phyloP scores from a whole-genome alignment of 1,140 invertebrate species.

The Pissodes strobi region DNA sequence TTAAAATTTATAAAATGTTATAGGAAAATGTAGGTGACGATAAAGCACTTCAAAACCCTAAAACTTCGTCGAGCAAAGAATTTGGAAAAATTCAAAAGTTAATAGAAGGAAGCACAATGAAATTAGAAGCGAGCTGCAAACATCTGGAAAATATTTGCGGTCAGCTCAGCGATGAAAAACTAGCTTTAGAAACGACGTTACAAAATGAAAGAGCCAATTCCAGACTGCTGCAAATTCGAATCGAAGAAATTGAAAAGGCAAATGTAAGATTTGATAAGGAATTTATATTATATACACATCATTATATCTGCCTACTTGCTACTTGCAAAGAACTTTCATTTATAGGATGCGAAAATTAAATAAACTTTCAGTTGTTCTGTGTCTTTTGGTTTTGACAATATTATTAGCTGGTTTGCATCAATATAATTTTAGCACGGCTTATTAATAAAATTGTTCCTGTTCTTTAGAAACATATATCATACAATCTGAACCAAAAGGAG shows the following conservation, averaged over 20 bases:
- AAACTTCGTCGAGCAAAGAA: slow-evolving; percentile 27
- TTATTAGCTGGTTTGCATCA: too few relatives aligned
- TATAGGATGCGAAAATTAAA: too few relatives aligned
- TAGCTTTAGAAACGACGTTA: slow-evolving; percentile 45
- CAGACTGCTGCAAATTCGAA: slow-evolving; percentile 41
- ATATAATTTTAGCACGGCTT: too few relatives aligned
- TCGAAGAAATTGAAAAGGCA: slow-evolving; percentile 43
- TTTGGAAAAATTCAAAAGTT: slow-evolving; percentile 45
- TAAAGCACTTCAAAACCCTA: too few relatives aligned
- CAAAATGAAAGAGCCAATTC: slow-evolving; percentile 43
- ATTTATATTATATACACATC: neutral
- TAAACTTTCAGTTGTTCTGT: too few relatives aligned
- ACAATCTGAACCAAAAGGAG: slow-evolving; percentile 32
- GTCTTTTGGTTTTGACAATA: too few relatives aligned
- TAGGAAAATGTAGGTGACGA: too few relatives aligned
- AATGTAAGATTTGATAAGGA: slow-evolving; percentile 34
- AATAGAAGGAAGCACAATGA: slow-evolving; percentile 50
- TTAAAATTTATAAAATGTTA: too few relatives aligned
- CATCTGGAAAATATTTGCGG: slow-evolving; percentile 50
- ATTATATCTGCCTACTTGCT: too few relatives aligned
- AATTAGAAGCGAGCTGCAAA: slow-evolving; percentile 50
- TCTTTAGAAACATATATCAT: slow-evolving; percentile 2
- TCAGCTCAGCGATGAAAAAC: slow-evolving; percentile 49
- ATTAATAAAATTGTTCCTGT: too few relatives aligned
- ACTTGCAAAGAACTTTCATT: too few relatives aligned